These are phyloP conservation scores for Chaetodon auriga DNA, from an alignment of 2,113 vertebrate species.

Conservation along the genomic window DNA sequence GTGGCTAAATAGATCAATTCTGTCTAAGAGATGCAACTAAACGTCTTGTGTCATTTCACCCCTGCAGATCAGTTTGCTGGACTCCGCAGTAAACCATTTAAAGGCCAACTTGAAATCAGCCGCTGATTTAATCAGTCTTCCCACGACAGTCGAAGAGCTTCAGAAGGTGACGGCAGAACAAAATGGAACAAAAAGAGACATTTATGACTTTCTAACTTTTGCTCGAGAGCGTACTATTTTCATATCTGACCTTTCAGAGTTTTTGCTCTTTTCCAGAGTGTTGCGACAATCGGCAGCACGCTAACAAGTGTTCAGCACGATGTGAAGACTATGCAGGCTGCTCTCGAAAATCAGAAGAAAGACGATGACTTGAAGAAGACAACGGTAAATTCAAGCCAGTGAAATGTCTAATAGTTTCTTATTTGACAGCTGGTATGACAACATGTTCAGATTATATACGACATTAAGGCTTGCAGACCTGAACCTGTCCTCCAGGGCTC, in stretches of 20 bases:
- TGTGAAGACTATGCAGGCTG: slow-evolving; percentile 90
- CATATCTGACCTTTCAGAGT: not conserved
- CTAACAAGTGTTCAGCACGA: slow-evolving; percentile 95
- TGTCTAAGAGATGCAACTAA: not conserved
- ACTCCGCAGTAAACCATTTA: slow-evolving; percentile 91
- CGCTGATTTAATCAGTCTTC: slow-evolving; percentile 92
- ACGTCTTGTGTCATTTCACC: slow-evolving; percentile 32
- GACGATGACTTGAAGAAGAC: slow-evolving; percentile 85
- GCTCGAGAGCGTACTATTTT: not conserved
- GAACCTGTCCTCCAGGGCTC: not conserved
- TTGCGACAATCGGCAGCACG: slow-evolving; percentile 95
- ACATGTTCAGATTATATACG: slow-evolving; percentile 1
- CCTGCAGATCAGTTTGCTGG: slow-evolving; percentile 87
- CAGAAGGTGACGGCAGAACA: slow-evolving; percentile 87
- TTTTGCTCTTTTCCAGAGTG: slow-evolving; percentile 85
- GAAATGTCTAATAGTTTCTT: not conserved
- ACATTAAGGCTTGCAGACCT: not conserved
- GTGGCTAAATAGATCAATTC: not conserved
- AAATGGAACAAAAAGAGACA: not conserved
- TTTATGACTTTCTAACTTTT: too few species aligned
- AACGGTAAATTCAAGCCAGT: slow-evolving; percentile 83
- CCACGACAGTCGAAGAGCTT: slow-evolving; percentile 93
- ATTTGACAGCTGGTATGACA: not conserved
- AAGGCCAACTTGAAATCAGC: slow-evolving; percentile 94
- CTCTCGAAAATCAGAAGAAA: slow-evolving; percentile 90